Conservation (phyloP, 1,140 invertebrate species). For the Drosophila guanche region DNA sequence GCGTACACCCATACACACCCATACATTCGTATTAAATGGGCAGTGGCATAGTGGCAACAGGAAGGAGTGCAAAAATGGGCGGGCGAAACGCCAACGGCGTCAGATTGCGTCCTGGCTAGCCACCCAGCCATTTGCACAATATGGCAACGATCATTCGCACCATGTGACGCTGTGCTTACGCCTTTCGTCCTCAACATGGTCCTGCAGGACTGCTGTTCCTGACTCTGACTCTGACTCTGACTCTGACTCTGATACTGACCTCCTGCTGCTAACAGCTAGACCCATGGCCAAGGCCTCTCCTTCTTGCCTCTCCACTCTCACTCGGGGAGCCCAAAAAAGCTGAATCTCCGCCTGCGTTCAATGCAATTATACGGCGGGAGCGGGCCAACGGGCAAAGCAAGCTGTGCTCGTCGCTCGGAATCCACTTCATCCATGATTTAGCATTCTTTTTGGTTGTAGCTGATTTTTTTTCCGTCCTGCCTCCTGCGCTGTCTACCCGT, state of each 20-base stretch:
- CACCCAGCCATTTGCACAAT: conserved; percentile 70
- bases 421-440: conserved; percentile 70
- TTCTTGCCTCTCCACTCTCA: background rate
- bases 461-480: conserved; percentile 26
- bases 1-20: conserved; percentile 15
- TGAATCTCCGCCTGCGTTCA: conserved; percentile 51
- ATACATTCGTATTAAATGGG: conserved; percentile 17
- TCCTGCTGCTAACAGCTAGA: conserved; percentile 54
- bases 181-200: background rate
- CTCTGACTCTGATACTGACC: conserved; percentile 45
- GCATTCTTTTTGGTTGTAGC: conserved; percentile 65
- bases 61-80: conserved; percentile 9
- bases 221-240: background rate
- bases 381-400: conserved; percentile 5
- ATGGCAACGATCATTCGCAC: conserved; percentile 76
- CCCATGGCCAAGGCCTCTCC: background rate
- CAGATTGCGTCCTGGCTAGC: conserved; percentile 36
- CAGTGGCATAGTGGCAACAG: conserved; percentile 12
- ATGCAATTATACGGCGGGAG: conserved; percentile 71
- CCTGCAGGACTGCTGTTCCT: background rate
- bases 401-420: conserved; percentile 42
- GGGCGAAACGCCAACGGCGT: conserved; percentile 34
- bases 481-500: conserved; percentile 6
- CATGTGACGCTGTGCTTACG: conserved; percentile 56
- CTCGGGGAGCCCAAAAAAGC: conserved; percentile 10